phyloP scores from a whole-genome alignment of 2,888 invertebrate species.

The Eupithecia tripunctaria region DNA sequence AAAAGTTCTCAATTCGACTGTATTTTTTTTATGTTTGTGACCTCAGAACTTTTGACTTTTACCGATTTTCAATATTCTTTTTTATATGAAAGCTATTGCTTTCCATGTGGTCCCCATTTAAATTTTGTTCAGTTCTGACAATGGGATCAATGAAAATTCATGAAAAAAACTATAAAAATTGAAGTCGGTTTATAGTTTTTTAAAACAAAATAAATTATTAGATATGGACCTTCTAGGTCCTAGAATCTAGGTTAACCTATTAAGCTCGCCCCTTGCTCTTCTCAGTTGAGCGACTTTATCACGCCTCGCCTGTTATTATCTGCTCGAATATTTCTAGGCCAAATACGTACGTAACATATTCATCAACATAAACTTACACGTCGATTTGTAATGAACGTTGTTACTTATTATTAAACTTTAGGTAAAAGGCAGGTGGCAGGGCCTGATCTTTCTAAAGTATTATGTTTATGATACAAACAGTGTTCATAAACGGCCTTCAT shows the following conservation, averaged over 20 bases:
- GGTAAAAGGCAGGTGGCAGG: neutral
- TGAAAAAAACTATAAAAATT: too few relatives aligned
- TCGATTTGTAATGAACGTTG: neutral
- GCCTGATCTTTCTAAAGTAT: neutral
- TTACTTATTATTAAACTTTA: neutral
- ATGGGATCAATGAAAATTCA: too few relatives aligned
- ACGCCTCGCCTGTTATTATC: constrained; percentile 33
- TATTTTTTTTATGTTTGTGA: too few relatives aligned
- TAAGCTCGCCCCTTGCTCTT: constrained; percentile 20
- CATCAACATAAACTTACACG: neutral
- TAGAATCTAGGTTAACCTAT: constrained; percentile 11
- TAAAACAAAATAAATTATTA: too few relatives aligned
- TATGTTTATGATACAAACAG: neutral
- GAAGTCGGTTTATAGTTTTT: too few relatives aligned
- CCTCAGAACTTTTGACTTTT: too few relatives aligned
- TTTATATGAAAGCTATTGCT: too few relatives aligned
- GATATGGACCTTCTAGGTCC: neutral
- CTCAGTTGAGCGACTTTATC: constrained; percentile 35
- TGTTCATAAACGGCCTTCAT: neutral
- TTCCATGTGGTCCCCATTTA: too few relatives aligned
- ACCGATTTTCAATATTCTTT: too few relatives aligned
- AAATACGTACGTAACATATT: constrained; percentile 13
- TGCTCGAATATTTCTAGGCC: constrained; percentile 13
- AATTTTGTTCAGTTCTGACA: too few relatives aligned
- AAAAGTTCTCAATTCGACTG: too few relatives aligned